A percentile compares a stretch with the other conserved stretches of the same genome.
Evolutionary conservation across 2,113 vertebrate species (phyloP).

Genomic region (Nanorana parkeri): DNA sequence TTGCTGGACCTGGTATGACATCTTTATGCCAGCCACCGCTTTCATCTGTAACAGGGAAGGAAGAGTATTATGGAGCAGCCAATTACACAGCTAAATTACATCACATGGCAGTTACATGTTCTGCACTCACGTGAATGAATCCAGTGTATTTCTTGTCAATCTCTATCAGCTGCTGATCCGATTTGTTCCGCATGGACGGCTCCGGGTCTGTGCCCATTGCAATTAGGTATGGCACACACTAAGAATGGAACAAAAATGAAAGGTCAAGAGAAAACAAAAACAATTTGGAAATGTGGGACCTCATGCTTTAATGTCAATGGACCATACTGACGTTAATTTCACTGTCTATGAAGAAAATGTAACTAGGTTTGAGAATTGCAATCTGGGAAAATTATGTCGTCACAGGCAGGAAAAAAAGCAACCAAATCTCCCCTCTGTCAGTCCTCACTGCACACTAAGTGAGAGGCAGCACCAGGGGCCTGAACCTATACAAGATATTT

Average conservation of each 20-base stretch:
- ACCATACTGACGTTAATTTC: too few species aligned
- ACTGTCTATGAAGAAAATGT: too few species aligned
- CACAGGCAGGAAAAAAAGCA: too few species aligned
- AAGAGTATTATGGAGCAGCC: neutral
- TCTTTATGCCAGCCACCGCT: conserved; percentile 98
- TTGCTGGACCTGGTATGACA: conserved; percentile 97
- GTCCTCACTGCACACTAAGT: too few species aligned
- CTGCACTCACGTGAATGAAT: conserved; percentile 93
- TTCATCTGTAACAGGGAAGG: conserved; percentile 89
- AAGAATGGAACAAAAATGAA: conserved; percentile 52
- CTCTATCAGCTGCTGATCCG: conserved; percentile 95
- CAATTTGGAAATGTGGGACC: neutral
- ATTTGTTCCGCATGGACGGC: conserved; percentile 96
- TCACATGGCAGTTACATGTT: too few species aligned
- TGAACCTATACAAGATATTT: too few species aligned
- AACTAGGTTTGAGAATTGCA: too few species aligned
- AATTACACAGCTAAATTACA: too few species aligned
- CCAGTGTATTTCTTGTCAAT: conserved; percentile 99
- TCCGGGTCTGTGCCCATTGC: conserved; percentile 99
- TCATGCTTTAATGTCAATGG: conserved; percentile 26
- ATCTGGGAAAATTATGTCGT: too few species aligned
- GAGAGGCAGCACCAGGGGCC: too few species aligned
- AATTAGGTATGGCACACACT: conserved; percentile 99
- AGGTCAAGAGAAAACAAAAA: conserved; percentile 51
- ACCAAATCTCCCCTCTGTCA: too few species aligned